Conservation (phyloP, 2,797 vertebrate species). For the Phaenicophaeus curvirostris region DNA sequence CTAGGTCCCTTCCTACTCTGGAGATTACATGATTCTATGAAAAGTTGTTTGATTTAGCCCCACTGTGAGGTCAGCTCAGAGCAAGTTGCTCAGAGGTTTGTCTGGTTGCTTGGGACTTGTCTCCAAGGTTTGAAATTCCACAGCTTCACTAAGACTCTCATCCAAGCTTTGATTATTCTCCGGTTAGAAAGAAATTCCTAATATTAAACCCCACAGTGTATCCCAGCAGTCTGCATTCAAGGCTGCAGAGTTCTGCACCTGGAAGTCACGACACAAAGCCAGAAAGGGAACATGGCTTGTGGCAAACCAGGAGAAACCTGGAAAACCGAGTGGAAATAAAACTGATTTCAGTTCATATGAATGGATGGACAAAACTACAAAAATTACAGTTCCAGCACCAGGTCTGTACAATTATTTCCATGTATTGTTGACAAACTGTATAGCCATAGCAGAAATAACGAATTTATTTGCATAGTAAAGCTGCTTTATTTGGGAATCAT, state of each 20-base stretch:
- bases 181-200: background rate
- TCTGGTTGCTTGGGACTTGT: background rate
- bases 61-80: too few species aligned
- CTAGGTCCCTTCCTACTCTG: too few species aligned
- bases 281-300: background rate
- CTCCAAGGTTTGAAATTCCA: background rate
- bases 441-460: background rate
- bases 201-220: background rate
- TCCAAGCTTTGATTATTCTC: background rate
- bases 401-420: background rate
- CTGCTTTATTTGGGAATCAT: background rate
- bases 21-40: too few species aligned
- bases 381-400: background rate
- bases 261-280: accelerated
- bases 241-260: background rate
- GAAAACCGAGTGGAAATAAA: background rate
- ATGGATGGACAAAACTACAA: background rate
- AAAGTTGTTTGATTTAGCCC: background rate
- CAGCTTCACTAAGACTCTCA: background rate
- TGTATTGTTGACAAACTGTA: background rate
- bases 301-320: background rate
- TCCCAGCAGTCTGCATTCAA: background rate
- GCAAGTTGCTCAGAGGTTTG: background rate
- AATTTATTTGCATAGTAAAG: background rate
- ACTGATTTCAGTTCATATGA: background rate